phyloP scores from a whole-genome alignment of 2,797 vertebrate genomes.

The Urocyon cinereoargenteus region DNA sequence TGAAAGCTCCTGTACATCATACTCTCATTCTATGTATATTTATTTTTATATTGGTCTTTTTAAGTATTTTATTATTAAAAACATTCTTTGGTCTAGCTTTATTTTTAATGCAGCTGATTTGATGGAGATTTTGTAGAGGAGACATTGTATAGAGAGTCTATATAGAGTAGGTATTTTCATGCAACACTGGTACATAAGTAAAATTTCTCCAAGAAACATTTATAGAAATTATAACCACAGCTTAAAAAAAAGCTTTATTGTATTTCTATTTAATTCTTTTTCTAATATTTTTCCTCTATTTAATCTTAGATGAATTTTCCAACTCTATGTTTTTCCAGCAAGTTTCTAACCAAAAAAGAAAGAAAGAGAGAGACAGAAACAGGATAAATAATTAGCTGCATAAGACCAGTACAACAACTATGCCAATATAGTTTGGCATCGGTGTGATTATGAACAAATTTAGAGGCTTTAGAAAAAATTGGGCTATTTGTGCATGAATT shows the following conservation, averaged over 20 bases:
- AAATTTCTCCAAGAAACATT: slow-evolving; percentile 11
- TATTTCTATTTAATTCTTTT: slow-evolving; percentile 12
- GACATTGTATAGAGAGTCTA: not conserved
- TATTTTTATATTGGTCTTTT: slow-evolving; percentile 34
- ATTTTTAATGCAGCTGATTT: slow-evolving; percentile 26
- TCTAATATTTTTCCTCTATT: slow-evolving; percentile 42
- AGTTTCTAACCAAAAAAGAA: slow-evolving; percentile 57
- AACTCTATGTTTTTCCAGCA: slow-evolving; percentile 76
- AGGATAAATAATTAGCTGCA: slow-evolving; percentile 60
- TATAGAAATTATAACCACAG: not conserved
- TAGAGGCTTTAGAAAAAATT: slow-evolving; percentile 30
- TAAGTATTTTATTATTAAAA: not conserved
- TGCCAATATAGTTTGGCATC: slow-evolving; percentile 70
- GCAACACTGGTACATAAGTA: not conserved
- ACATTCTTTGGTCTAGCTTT: not conserved
- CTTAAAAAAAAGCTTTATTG: not conserved
- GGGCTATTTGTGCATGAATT: slow-evolving; percentile 69
- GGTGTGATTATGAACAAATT: slow-evolving; percentile 62
- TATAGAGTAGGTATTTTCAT: not conserved
- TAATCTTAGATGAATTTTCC: slow-evolving; percentile 68
- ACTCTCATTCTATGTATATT: not conserved
- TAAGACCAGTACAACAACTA: slow-evolving; percentile 51
- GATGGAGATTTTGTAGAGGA: not conserved
- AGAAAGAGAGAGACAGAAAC: not conserved
- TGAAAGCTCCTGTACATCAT: not conserved